These are phyloP conservation scores for Leucophenga montana DNA, from an alignment of 2,888 invertebrate genomes.

Conservation along the genomic window DNA sequence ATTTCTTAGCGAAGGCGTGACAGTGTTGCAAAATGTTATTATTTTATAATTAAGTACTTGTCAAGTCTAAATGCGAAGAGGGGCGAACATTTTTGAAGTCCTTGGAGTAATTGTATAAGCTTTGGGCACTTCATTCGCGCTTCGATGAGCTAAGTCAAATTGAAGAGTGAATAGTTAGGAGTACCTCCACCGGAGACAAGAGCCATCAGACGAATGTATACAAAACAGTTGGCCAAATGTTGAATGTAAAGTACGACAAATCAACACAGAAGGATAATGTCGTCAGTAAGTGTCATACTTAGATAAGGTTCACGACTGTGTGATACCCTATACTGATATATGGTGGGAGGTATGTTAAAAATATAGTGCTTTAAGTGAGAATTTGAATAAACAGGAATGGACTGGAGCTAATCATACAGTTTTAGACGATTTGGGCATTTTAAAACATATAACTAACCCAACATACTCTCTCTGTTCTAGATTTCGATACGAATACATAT, in stretches of 20 bases:
- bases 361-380: too few relatives aligned
- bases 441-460: too few relatives aligned
- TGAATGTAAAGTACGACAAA: background rate
- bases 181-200: conserved; percentile 6
- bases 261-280: too few relatives aligned
- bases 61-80: conserved; percentile 25
- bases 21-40: conserved; percentile 58
- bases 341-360: too few relatives aligned
- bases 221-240: background rate
- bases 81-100: background rate
- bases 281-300: background rate
- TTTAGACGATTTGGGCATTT: too few relatives aligned
- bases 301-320: background rate
- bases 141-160: conserved; percentile 24
- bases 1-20: conserved; percentile 56
- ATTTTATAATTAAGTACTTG: conserved; percentile 67
- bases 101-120: background rate
- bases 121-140: conserved; percentile 16
- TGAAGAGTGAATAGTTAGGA: background rate
- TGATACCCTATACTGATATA: background rate
- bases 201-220: conserved; percentile 1
- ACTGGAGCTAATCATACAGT: too few relatives aligned
- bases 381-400: too few relatives aligned
- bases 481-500: too few relatives aligned
- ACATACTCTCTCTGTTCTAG: too few relatives aligned